These are phyloP conservation scores for Ditula angustiorana DNA, from an alignment of 2,888 invertebrate species.

Conservation along the genomic window DNA sequence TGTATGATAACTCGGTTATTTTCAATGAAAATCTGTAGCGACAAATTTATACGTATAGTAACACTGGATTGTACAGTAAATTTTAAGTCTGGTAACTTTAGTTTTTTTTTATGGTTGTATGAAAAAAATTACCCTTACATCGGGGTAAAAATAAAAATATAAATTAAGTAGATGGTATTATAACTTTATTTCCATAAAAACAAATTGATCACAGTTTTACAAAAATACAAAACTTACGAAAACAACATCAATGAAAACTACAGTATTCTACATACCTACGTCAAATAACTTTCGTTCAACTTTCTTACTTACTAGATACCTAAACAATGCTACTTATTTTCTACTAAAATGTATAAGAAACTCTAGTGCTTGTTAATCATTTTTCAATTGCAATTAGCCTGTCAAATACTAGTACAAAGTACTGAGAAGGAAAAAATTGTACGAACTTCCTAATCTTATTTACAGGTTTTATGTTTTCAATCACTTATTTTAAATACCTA, in stretches of 20 bases:
- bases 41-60: no score
- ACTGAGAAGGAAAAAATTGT: background rate
- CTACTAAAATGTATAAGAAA: slow-evolving; percentile 2
- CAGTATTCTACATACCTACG: slow-evolving; percentile 6
- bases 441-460: background rate
- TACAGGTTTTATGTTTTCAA: background rate
- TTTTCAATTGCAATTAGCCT: slow-evolving; percentile 8
- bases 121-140: background rate
- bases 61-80: no score
- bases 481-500: background rate
- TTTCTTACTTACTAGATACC: background rate
- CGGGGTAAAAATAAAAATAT: background rate
- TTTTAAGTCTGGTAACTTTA: background rate
- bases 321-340: background rate
- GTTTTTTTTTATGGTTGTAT: background rate
- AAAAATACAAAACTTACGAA: slow-evolving; percentile 38
- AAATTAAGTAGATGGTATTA: background rate
- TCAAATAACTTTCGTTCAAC: background rate
- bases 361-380: slow-evolving; percentile 6
- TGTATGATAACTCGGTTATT: no score
- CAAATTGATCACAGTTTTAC: slow-evolving; percentile 38
- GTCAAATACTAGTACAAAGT: background rate
- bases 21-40: no score
- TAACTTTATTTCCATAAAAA: slow-evolving; percentile 32
- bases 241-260: slow-evolving; percentile 29